Conservation (phyloP, 1,140 invertebrate genomes). For the Eufriesea mexicana region DNA sequence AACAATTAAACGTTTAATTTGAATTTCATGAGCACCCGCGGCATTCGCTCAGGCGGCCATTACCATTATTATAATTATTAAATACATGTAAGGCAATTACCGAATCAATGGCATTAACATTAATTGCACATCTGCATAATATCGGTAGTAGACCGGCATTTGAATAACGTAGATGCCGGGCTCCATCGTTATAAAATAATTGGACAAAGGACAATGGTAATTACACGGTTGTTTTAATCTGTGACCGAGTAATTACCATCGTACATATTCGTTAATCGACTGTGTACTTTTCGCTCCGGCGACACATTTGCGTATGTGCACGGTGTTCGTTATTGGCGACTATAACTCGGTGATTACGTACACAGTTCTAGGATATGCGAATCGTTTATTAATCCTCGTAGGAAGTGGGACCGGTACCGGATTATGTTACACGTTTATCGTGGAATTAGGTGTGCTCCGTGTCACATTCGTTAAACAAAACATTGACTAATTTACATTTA, state of each 20-base stretch:
- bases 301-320: neutral
- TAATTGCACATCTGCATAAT: slow-evolving; percentile 9
- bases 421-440: too few species aligned
- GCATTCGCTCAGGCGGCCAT: neutral
- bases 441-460: too few species aligned
- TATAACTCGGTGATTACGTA: too few species aligned
- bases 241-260: neutral
- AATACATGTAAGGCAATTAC: slow-evolving; percentile 21
- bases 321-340: too few species aligned
- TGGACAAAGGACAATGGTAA: neutral
- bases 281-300: neutral
- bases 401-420: too few species aligned
- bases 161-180: neutral
- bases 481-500: too few species aligned
- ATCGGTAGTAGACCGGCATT: neutral
- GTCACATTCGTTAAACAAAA: too few species aligned
- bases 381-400: too few species aligned
- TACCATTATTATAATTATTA: slow-evolving; percentile 41
- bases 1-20: slow-evolving; percentile 13
- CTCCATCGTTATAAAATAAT: neutral
- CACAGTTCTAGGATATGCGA: too few species aligned
- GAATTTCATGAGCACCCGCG: slow-evolving; percentile 11
- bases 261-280: neutral
- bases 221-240: neutral
- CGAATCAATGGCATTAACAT: slow-evolving; percentile 30